Evolutionary conservation across 2,888 invertebrate species (phyloP).

Genomic region (Terebella lapidaria): DNA sequence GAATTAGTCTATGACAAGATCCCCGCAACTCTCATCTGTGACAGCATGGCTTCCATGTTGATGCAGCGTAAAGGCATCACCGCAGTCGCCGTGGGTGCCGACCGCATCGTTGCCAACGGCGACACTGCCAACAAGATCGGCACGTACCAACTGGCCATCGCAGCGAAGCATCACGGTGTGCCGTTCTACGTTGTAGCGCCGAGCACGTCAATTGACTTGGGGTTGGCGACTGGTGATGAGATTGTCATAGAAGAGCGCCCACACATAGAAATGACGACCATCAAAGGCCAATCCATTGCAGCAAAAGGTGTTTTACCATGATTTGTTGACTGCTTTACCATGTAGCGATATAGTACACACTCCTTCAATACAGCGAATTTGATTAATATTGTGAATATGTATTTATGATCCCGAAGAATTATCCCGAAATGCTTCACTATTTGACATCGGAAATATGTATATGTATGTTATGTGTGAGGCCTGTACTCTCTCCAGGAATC

Average conservation of each 20-base stretch:
- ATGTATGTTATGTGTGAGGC: too few species aligned
- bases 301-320: conserved; percentile 80
- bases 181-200: conserved; percentile 96
- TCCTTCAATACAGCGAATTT: too few species aligned
- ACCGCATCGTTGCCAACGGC: conserved; percentile 91
- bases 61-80: conserved; percentile 78
- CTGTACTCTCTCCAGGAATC: conserved; percentile 73
- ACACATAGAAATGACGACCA: conserved; percentile 82
- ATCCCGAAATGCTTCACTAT: too few species aligned
- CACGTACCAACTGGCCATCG: conserved; percentile 69
- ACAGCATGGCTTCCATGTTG: conserved; percentile 88
- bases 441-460: too few species aligned
- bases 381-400: too few species aligned
- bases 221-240: conserved; percentile 71
- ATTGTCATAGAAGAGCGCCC: conserved; percentile 94
- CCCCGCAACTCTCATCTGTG: conserved; percentile 87
- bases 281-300: conserved; percentile 81
- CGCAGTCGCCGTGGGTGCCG: conserved; percentile 96
- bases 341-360: too few species aligned
- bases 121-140: conserved; percentile 96
- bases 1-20: conserved; percentile 78
- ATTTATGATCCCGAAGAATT: too few species aligned
- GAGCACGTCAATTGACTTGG: conserved; percentile 78
- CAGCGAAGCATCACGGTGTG: conserved; percentile 82
- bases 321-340: neutral